Base-by-base conservation (phyloP, 2,113 vertebrate genomes). In the Numida meleagris region DNA sequence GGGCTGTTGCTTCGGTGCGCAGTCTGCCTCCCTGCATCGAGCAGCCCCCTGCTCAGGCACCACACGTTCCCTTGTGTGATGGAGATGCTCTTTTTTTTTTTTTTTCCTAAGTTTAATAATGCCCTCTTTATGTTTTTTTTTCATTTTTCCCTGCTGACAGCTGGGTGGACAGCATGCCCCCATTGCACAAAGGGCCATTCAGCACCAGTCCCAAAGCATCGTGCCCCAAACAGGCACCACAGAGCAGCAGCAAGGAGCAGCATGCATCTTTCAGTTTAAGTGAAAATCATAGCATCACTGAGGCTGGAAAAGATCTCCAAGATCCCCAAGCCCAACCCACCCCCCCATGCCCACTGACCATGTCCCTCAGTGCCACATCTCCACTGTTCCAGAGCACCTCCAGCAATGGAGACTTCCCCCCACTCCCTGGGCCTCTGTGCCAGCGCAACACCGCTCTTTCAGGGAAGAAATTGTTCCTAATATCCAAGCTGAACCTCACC, bases 131-230 rank as follows among this genome's bases (percentile, higher is more conserved):
- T 95, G 46, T n/a, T 23, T 34, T 24, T 27, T 23, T 34, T 59
- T 12, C 20, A 34, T 34, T 59, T 23, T 59, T 34, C 20, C 57
- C n/a, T 7, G 8, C 20, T 34, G 57, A 34, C 18, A 14, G 57
- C 57, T 34, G n/a, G 12, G n/a, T 14, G 20, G 57, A 8, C 57
- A 59, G n/a, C 57, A 23, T 34, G n/a, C n/a, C 57, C 57, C n/a
- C n/a, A 21, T 9, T 31, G 43, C 79, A 94, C 92, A 93, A 81
- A 83, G 86, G n/a, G 45, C 50, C 70, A 63, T 90, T 90, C 61
- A 93, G 23, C 31, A 40, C 31, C 83, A 67, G 86, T 62, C 0
- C 33, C 0, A 0, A 9, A 31, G 17, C 59, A 13, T 25, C 2
- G 0, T 6, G 14, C 13, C 76, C 80, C n/a, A 29, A 12, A 72